Base-by-base conservation (phyloP, 2,888 invertebrate species). In the Gymnocheta viridis region DNA sequence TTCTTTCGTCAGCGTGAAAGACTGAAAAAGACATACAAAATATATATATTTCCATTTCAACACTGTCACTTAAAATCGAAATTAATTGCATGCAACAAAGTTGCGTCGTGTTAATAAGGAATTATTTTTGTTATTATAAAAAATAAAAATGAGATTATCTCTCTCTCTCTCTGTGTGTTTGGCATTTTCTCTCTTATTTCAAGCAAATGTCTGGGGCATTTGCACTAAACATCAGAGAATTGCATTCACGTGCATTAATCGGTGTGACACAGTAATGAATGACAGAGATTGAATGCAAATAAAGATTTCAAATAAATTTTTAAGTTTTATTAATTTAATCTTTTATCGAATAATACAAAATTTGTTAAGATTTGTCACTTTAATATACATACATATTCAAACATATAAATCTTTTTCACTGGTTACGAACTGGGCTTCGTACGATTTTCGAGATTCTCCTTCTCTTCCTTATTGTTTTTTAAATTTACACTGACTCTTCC, bases 241-340 rank as follows among this genome's bases (percentile, higher is more conserved):
- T 70, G 74, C 74, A 84, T 67, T 83, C 83, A 77, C 72, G 80
- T 84, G 83, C 80, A 79, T 24, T 76, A 35, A 35, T 27, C 19
- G 24, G 7, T 41, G 4, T 74, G 74, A 72, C 70, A 66, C 58
- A 83, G 70, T 76, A 79, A 76, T 80, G 83, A 79, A 76, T 80
- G 83, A 77, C 83, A 84, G 72, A 84, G 29, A 49, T 66, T 47
- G 9, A 78, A 41, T 41, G 22, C 10, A 69, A 49, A 29, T 5
- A 49, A 10, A 41, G 4, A 17, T 49, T 27, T 5, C 14, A 7
- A 4, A 56, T 35, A 49, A 51, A 62, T 35, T 32, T 9, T 62
- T 62, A 12, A 35, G 38, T 54, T 38, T 38, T 38, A 9, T 32
- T 32, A 32, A 1, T 5, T 9, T 7, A 7, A 7, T 32, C 32